phyloP scores from a whole-genome alignment of 2,888 invertebrate genomes.

The Chymomyza procnemis region DNA sequence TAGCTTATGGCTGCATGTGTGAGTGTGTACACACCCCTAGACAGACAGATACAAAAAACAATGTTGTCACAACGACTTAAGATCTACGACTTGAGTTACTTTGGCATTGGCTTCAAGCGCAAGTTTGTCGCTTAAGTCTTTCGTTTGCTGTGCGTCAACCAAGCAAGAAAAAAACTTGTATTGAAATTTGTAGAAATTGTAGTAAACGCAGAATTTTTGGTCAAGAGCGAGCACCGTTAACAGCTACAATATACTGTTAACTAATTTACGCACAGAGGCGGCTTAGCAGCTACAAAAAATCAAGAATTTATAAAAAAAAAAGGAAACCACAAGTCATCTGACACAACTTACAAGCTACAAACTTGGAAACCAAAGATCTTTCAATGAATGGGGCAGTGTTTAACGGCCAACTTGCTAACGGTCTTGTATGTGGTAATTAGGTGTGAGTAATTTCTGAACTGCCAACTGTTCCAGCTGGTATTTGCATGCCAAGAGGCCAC shows the following conservation, averaged over 20 bases:
- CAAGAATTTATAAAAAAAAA: constrained; percentile 23
- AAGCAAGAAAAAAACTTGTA: constrained; percentile 10
- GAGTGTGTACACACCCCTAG: background rate
- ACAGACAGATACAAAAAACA: background rate
- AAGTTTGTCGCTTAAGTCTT: constrained; percentile 27
- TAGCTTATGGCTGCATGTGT: background rate
- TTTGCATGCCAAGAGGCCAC: constrained; percentile 35
- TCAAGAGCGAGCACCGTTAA: constrained; percentile 52
- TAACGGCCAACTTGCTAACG: constrained; percentile 36
- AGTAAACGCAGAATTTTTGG: constrained; percentile 30
- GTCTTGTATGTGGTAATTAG: constrained; percentile 60
- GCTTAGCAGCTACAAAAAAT: constrained; percentile 9
- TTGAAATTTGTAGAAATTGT: constrained; percentile 45
- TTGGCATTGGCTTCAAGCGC: constrained; percentile 17
- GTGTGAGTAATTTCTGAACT: constrained; percentile 42
- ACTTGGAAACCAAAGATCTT: constrained; percentile 33
- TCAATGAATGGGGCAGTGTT: constrained; percentile 47
- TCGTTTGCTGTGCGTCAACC: background rate
- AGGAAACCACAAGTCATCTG: constrained; percentile 56
- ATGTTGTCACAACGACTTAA: constrained; percentile 1
- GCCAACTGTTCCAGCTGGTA: constrained; percentile 24
- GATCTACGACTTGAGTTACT: constrained; percentile 29
- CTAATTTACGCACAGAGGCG: constrained; percentile 57
- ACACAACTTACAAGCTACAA: background rate
- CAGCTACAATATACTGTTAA: constrained; percentile 61